Evolutionary conservation across 2,888 invertebrate species (phyloP).

Genomic region (Spodoptera littoralis): DNA sequence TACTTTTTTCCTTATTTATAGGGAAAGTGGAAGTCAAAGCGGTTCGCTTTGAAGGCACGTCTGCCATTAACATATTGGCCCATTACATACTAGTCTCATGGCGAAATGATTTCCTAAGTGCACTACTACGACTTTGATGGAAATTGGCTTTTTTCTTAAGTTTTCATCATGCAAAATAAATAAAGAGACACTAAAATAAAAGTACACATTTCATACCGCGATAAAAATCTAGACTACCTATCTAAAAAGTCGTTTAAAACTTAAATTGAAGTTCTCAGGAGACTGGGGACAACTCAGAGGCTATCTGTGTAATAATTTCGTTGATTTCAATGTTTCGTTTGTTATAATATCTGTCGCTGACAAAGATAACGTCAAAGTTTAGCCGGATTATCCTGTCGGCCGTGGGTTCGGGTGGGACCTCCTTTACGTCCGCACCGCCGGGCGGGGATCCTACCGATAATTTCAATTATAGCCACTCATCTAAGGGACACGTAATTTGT

Average conservation of each 20-base stretch:
- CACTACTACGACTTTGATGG: conserved; percentile 8
- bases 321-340: conserved; percentile 63
- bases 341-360: conserved; percentile 64
- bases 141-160: neutral
- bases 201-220: conserved; percentile 6
- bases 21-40: conserved; percentile 41
- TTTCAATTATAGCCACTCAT: conserved; percentile 74
- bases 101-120: conserved; percentile 8
- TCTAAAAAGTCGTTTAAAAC: conserved; percentile 34
- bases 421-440: conserved; percentile 62
- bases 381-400: conserved; percentile 63
- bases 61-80: conserved; percentile 35
- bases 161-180: conserved; percentile 4
- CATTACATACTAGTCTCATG: conserved; percentile 24
- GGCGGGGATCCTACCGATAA: conserved; percentile 56
- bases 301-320: conserved; percentile 50
- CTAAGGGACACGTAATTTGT: conserved; percentile 63
- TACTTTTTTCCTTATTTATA: conserved; percentile 42
- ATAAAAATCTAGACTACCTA: conserved; percentile 32
- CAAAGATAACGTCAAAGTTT: conserved; percentile 69
- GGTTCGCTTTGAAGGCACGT: conserved; percentile 33
- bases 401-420: conserved; percentile 59
- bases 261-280: conserved; percentile 38
- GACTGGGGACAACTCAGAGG: conserved; percentile 37
- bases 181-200: conserved; percentile 3